phyloP scores from a whole-genome alignment of 1,140 invertebrate genomes.

The Trachymyrmex cornetzi region DNA sequence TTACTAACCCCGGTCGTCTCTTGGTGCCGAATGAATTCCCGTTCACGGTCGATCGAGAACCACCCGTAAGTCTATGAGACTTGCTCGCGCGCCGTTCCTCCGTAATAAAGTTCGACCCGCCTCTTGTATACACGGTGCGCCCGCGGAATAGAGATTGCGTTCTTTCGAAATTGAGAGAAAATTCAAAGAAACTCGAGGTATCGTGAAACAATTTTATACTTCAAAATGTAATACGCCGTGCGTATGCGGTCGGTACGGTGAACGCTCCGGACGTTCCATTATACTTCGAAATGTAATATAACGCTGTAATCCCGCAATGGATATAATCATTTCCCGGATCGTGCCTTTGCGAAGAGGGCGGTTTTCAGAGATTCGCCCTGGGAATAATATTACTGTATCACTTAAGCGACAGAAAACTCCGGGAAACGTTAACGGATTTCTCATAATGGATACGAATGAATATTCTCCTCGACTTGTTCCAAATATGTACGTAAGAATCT shows the following conservation, averaged over 20 bases:
- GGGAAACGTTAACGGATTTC: neutral
- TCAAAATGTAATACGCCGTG: conserved; percentile 44
- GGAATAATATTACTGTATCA: conserved; percentile 10
- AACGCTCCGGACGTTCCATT: conserved; percentile 52
- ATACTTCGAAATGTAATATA: conserved; percentile 58
- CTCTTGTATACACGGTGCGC: conserved; percentile 49
- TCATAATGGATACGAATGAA: neutral
- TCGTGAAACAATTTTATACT: conserved; percentile 44
- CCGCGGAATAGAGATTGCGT: conserved; percentile 69
- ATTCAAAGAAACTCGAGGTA: conserved; percentile 27
- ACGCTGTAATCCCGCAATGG: conserved; percentile 33
- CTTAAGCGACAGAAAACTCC: neutral
- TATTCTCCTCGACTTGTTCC: neutral
- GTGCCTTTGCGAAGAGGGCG: neutral
- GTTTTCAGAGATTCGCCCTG: neutral
- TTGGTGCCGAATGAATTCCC: conserved; percentile 67
- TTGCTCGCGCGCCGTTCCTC: conserved; percentile 7
- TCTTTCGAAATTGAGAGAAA: conserved; percentile 19
- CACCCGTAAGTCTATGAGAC: conserved; percentile 32
- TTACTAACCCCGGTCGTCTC: conserved; percentile 24
- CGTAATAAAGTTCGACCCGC: conserved; percentile 68
- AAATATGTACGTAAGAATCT: neutral
- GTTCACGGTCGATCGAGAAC: conserved; percentile 68
- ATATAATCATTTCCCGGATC: conserved; percentile 5
- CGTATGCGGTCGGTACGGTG: conserved; percentile 16